These are phyloP conservation scores for Porites evermanni DNA, from an alignment of 92 coral and sea anemone genomes.

Conservation along the genomic window DNA sequence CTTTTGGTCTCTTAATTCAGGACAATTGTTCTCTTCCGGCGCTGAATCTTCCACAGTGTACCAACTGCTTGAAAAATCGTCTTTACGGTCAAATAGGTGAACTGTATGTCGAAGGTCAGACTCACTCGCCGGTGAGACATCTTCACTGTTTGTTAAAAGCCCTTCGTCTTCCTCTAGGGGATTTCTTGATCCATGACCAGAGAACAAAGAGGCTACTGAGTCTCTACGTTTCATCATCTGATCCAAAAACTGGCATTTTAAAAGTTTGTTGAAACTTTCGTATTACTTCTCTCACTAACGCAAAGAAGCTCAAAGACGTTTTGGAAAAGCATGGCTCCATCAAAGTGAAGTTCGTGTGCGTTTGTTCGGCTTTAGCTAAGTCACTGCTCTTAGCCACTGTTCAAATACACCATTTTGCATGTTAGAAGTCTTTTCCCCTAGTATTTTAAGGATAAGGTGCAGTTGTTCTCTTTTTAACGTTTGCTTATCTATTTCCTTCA, in stretches of 20 bases:
- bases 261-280: constrained; percentile 9
- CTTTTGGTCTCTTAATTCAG: background rate
- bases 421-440: background rate
- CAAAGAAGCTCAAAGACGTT: background rate
- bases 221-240: constrained; percentile 53
- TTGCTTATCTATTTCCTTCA: background rate
- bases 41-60: background rate
- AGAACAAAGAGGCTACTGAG: constrained; percentile 13
- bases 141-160: constrained; percentile 20
- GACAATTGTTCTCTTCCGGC: background rate
- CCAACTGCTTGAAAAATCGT: constrained; percentile 18
- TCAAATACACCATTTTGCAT: background rate
- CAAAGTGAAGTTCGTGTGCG: no score
- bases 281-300: background rate
- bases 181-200: constrained; percentile 7
- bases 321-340: background rate
- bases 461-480: background rate
- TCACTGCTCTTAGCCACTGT: background rate
- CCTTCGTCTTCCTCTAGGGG: constrained; percentile 20
- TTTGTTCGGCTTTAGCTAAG: background rate
- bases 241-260: constrained; percentile 6
- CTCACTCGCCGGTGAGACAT: background rate
- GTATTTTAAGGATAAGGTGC: background rate
- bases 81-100: background rate
- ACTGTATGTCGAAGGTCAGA: constrained; percentile 10